These are phyloP conservation scores for Neodon shergylaensis DNA, from an alignment of 2,113 vertebrate genomes.

Conservation along the genomic window DNA sequence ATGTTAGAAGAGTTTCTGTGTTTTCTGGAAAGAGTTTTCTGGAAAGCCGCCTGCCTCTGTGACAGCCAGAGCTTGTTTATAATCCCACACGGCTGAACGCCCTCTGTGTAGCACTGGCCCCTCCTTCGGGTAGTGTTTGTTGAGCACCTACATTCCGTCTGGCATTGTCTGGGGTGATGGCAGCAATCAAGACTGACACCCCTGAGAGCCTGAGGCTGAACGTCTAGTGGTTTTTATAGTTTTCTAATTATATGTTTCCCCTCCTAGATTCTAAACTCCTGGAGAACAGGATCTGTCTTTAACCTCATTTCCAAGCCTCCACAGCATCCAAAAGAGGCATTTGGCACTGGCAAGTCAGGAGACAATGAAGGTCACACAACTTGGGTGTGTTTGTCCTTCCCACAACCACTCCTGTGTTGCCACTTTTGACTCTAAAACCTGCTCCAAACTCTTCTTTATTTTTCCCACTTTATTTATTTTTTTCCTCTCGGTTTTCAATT, in stretches of 20 bases:
- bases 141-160: background rate
- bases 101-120: background rate
- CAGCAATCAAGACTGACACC: background rate
- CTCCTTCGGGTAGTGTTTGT: background rate
- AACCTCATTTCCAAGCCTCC: background rate
- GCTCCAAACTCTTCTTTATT: background rate
- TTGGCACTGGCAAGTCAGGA: background rate
- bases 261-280: background rate
- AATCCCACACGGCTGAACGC: background rate
- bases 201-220: background rate
- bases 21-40: background rate
- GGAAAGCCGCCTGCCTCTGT: background rate
- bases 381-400: rapidly evolving
- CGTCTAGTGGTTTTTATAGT: background rate
- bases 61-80: background rate
- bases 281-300: background rate
- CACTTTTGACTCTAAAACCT: background rate
- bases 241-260: background rate
- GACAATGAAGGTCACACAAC: background rate
- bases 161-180: background rate
- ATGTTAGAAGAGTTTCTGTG: background rate
- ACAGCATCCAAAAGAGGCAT: background rate
- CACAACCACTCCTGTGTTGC: background rate
- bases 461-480: background rate
- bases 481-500: background rate